Evolutionary conservation across 2,113 vertebrate genomes (phyloP).

Genomic region (Xenus cinereus): DNA sequence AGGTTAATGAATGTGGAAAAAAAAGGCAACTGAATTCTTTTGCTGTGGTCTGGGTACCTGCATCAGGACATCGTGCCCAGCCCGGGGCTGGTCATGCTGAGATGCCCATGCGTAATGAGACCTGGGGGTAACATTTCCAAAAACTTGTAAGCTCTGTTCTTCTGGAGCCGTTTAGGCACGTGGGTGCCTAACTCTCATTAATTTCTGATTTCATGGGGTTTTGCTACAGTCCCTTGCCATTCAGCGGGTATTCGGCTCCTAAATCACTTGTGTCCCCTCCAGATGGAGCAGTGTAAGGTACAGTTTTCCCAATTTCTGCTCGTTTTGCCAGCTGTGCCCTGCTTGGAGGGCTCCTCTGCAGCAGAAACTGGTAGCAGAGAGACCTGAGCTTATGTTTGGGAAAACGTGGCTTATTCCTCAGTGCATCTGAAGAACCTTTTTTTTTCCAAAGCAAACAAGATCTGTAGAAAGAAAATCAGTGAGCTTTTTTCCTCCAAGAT

Average conservation of each 20-base stretch:
- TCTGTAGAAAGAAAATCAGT: neutral
- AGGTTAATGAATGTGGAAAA: neutral
- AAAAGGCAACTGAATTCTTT: neutral
- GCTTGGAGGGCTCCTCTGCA: neutral
- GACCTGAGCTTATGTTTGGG: neutral
- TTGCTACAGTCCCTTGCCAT: neutral
- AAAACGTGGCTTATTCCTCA: neutral
- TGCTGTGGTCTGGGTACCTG: neutral
- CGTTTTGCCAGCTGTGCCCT: neutral
- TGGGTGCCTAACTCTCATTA: neutral
- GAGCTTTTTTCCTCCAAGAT: neutral
- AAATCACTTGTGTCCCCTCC: neutral
- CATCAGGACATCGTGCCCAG: neutral
- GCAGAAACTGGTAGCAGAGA: neutral
- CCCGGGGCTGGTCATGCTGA: neutral
- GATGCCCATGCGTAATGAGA: neutral
- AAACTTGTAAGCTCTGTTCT: neutral
- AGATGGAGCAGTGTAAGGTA: neutral
- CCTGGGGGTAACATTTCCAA: neutral
- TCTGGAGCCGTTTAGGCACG: accelerated
- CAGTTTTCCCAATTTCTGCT: neutral
- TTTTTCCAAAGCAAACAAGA: neutral
- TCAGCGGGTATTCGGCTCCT: neutral
- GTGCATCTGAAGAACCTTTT: neutral
- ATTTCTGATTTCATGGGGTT: neutral